Base-by-base conservation (phyloP, 1,140 invertebrate species). In the Linepithema humile region DNA sequence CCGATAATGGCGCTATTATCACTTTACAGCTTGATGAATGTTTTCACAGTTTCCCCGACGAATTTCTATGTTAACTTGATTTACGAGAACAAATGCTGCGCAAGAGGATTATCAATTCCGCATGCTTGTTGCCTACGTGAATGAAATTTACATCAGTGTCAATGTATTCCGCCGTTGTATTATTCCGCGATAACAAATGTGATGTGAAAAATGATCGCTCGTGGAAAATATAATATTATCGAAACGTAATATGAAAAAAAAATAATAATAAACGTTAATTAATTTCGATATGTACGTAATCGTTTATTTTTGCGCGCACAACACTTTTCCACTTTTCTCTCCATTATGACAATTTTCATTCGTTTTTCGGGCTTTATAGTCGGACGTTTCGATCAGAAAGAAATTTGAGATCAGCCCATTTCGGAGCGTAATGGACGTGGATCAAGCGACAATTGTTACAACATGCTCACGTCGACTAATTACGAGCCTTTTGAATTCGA, bases 401-500 rank as follows among this genome's bases (percentile, higher is more conserved):
- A 78, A 84, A 80, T 84, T 87, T 26, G 15, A 64, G n/a, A 17
- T 38, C 6, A 5, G 35, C 20, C 53, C 40, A 35, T 48, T 57
- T 53, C 26, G 17, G 12, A 12, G n/a, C 5, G 35, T 1, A 12
- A 38, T 4, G 12, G n/a, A 9, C 45, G 50, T 50, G 43, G 26
- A 29, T 40, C 40, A 57, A 59, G 23, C 23, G 38, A 55, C 82
- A 69, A 88, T 88, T 88, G 69, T 88, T 87, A 73, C 45, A 65
- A 55, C 65, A 78, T 74, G 67, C 67, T 88, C 74, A 29, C 55
- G 50, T 70, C 82, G 67, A 84, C 74, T 88, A 88, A 88, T 87
- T 87, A 84, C 85, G 15, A 64, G 48, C 74, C 69, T 65, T 88
- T 88, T 80, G 67, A 87, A 84, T 84, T 80, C 60, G 82, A 69